Conservation (phyloP, 2,888 invertebrate species). For the Nineta flava region DNA sequence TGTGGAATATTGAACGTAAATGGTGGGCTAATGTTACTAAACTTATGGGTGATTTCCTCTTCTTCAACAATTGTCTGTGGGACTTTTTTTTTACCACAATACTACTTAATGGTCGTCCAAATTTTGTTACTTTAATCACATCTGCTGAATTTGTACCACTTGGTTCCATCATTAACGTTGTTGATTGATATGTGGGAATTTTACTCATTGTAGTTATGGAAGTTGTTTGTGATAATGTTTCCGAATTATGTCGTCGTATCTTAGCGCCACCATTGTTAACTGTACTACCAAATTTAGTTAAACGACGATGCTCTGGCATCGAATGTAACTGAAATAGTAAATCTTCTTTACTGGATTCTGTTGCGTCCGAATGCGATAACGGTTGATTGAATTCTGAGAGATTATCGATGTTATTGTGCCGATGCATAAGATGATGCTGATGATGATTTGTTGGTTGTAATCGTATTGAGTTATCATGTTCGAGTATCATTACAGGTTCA, state of each 20-base stretch:
- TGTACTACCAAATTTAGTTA: background rate
- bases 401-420: background rate
- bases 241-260: background rate
- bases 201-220: constrained; percentile 1
- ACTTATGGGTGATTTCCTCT: background rate
- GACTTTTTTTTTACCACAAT: constrained; percentile 1
- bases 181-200: background rate
- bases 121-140: background rate
- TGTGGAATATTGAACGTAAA: constrained; percentile 1
- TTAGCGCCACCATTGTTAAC: background rate
- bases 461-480: no score
- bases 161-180: no score
- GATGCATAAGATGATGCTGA: background rate
- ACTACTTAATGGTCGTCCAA: background rate
- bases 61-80: background rate
- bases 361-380: no score
- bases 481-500: background rate
- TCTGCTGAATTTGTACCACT: background rate
- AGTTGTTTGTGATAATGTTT: background rate
- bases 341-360: background rate
- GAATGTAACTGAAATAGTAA: background rate
- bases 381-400: background rate
- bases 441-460: no score
- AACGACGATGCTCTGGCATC: background rate
- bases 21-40: constrained; percentile 1